Conservation (phyloP, 2,113 vertebrate genomes). For the Gadus chalcogrammus region DNA sequence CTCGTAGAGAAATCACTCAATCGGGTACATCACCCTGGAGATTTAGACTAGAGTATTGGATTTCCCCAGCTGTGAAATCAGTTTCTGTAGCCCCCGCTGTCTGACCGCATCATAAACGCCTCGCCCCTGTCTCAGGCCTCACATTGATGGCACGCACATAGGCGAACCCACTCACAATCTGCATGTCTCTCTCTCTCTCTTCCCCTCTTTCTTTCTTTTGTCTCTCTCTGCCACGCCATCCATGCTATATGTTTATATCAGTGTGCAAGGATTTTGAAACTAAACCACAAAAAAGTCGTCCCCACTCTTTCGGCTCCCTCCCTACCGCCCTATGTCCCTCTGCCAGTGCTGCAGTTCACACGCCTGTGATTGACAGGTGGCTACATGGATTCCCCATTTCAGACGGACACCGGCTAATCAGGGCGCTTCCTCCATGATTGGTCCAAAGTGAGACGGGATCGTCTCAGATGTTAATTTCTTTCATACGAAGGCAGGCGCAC, state of each 20-base stretch:
- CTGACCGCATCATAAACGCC: conserved; percentile 55
- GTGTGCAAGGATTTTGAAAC: not conserved
- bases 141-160: conserved; percentile 21
- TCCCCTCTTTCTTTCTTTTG: conserved; percentile 20
- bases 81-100: conserved; percentile 65
- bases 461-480: too few relatives aligned
- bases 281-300: too few relatives aligned
- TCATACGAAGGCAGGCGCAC: too few relatives aligned
- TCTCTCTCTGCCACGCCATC: conserved; percentile 33
- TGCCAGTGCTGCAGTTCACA: too few relatives aligned
- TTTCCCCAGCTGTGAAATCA: conserved; percentile 73
- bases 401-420: too few relatives aligned
- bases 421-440: too few relatives aligned
- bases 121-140: not conserved
- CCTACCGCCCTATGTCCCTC: too few relatives aligned
- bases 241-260: conserved; percentile 35
- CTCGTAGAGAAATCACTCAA: conserved; percentile 48
- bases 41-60: conserved; percentile 68
- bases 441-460: too few relatives aligned
- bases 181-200: conserved; percentile 5
- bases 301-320: too few relatives aligned
- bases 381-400: too few relatives aligned
- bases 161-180: not conserved
- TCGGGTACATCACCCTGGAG: conserved; percentile 60
- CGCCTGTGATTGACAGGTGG: too few relatives aligned